Conservation (phyloP, 2,797 vertebrate genomes). For the Malurus leucopterus region DNA sequence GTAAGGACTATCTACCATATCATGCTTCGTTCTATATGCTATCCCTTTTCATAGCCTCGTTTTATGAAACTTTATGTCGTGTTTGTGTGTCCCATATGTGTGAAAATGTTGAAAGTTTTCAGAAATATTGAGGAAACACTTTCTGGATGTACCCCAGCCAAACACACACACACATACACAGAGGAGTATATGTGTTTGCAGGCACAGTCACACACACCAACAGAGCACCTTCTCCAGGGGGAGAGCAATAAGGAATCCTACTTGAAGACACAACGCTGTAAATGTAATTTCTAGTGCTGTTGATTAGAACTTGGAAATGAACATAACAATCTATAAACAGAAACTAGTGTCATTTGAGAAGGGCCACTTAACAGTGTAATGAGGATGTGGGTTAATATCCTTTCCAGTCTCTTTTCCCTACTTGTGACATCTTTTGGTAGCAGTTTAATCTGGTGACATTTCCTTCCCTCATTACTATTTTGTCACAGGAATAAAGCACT, state of each 20-base stretch:
- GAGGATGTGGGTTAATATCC: conserved; percentile 23
- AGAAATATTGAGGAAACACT: conserved; percentile 22
- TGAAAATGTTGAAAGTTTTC: neutral
- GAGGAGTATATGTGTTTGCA: neutral
- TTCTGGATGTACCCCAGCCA: neutral
- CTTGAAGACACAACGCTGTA: neutral
- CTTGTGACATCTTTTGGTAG: conserved; percentile 17
- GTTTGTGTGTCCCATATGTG: conserved; percentile 11
- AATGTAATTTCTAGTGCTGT: neutral
- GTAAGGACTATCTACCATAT: conserved; percentile 71
- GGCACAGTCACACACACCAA: neutral
- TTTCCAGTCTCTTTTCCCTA: conserved; percentile 7
- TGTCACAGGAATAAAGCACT: neutral
- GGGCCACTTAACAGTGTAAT: neutral
- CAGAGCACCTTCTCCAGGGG: neutral
- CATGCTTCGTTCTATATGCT: conserved; percentile 43
- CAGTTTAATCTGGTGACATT: conserved; percentile 12
- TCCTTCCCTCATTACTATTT: conserved; percentile 21
- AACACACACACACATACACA: neutral
- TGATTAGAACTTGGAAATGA: conserved; percentile 15
- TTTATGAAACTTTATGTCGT: conserved; percentile 21
- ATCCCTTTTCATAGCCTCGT: conserved; percentile 12
- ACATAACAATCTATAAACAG: neutral
- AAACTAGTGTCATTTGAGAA: neutral
- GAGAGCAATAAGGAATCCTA: neutral